Evolutionary conservation across 2,888 invertebrate species (phyloP), one percentile per base, ranked within the genome.

Genomic region (Lycia hirtaria): DNA sequence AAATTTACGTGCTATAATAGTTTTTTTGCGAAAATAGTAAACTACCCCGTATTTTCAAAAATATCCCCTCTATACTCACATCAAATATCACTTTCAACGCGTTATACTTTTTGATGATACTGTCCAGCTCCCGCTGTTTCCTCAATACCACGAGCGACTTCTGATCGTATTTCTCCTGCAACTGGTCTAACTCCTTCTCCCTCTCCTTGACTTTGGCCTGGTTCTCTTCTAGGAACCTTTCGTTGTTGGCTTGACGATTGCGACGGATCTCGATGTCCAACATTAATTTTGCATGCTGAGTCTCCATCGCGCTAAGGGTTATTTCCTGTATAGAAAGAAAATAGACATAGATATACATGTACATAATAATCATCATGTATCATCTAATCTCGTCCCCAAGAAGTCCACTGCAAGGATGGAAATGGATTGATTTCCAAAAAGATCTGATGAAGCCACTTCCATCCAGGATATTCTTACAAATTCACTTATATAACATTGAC

Each of bases 191-290:
- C 60, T 88, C 90, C 15, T 76, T 79, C 67, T 92, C 89, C 10
- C 80, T 78, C n/a, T 67, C 78, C 40, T 78, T 68, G 41, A 88
- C 87, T 54, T 80, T 76, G 2, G 63, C 71, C 6, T 76, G 57
- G 28, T 54, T 80, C 52, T 88, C 85, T 64, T 93, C 80, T 7
- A 87, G 63, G 0, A 78, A 35, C 0, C 51, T 35, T n/a, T 79
- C 78, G 65, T 89, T 89, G 69, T 72, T 88, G 38, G 67, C 87
- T 72, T 78, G 93, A 38, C 69, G 85, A 64, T 71, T 92, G 56
- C 80, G 83, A 55, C 87, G 89, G 62, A 88, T 91, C 71, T 94
- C 95, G 51, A 93, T 93, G 73, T 94, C 94, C 63, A 91, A 84
- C 75, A 93, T 79, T 54, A 93, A 76, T 62, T 92, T 93, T 0